Conservation (phyloP, 37 sponge, comb jelly and placozoan genomes). For the Haliclona indistincta region DNA sequence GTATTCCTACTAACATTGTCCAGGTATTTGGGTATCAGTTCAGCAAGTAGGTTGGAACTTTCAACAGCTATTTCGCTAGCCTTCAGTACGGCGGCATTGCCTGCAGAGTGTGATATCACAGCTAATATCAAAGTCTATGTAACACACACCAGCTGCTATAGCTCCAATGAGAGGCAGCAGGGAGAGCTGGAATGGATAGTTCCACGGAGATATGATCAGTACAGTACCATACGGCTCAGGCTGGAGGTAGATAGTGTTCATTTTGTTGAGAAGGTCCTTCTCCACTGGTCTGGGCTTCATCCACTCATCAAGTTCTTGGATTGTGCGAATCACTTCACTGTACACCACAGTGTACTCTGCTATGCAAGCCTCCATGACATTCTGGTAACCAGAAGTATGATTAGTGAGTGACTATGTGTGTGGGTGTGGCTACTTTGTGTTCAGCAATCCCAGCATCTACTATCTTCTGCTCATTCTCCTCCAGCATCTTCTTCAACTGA, state of each 20-base stretch:
- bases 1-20: constrained; percentile 61
- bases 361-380: constrained; percentile 38
- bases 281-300: constrained; percentile 37
- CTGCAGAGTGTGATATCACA: too few species aligned
- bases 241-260: constrained; percentile 42
- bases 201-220: constrained; percentile 87
- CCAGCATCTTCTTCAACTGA: constrained; percentile 30
- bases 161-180: constrained; percentile 84
- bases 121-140: not conserved
- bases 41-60: constrained; percentile 50
- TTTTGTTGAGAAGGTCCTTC: constrained; percentile 56
- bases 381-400: too few species aligned
- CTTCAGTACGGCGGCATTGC: constrained; percentile 78
- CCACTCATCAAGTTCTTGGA: constrained; percentile 67
- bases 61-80: constrained; percentile 64
- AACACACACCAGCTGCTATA: constrained; percentile 74
- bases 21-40: constrained; percentile 66
- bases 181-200: constrained; percentile 84
- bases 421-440: too few species aligned
- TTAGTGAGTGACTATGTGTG: too few species aligned
- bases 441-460: constrained; percentile 40
- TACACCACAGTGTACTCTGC: constrained; percentile 24
- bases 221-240: constrained; percentile 85
- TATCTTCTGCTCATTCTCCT: constrained; percentile 42
- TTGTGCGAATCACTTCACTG: constrained; percentile 36